Base-by-base conservation (phyloP, 1,140 invertebrate species). In the Nilaparvata lugens region DNA sequence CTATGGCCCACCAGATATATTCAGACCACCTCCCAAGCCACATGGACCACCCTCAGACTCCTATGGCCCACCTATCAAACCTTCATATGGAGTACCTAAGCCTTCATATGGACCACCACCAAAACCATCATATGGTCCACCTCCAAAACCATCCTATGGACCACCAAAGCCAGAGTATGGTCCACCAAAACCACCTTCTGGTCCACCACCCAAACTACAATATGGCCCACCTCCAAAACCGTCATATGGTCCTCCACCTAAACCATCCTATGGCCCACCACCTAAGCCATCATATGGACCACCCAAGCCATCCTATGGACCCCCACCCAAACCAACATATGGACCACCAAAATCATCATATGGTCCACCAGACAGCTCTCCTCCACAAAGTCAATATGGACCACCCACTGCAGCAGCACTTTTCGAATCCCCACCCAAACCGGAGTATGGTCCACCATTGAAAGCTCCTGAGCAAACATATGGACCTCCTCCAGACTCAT, bases 241-340 rank as follows among this genome's bases (percentile, higher is more conserved):
- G 14, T 69, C 68, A 40, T 59, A 58, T 7, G 75, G 75, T 56
- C 72, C 74, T 4, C 73, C 73, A 19, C 73, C 72, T 0, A 62
- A 69, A 5, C 70, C 76, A 4, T 71, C 71, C 25, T 79, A 79
- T 56, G 59, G 56, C 18, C 60, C 56, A 31, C 61, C 63, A 45
- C 63, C 65, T 0, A 56, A n/a, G 28, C 61, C 72, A 25, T 67
- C 72, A 52, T 71, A 68, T 55, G 67, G 67, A 28, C 65, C 68
- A 45, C 69, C 70, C 28, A 66, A 66, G 60, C 58, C 55, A 61
- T 62, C 59, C 31, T 67, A 68, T 61, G 79, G 78, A 14, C 73
- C 74, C 1, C 80, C 81, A 18, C 78, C 77, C 0, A 79, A 78
- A 60, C 74, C 72, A 23, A 63, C 73, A 2, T 79, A 79, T 57